Conservation (phyloP, 2,888 invertebrate genomes). For the Tridacna crocea region DNA sequence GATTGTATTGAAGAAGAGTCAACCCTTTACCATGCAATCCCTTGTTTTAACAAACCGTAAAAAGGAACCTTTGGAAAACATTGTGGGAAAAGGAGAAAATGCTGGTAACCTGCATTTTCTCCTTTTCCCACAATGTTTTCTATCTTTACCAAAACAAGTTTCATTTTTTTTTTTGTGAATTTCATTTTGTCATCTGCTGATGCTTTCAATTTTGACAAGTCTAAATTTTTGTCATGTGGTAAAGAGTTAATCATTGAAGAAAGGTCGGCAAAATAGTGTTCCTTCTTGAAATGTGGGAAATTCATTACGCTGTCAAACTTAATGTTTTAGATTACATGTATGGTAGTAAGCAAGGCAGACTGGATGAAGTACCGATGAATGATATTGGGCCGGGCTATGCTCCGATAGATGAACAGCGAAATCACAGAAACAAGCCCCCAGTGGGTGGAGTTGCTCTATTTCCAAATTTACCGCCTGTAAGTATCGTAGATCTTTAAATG, state of each 20-base stretch:
- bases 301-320: background rate
- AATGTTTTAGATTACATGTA: constrained; percentile 56
- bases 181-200: too few species aligned
- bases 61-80: too few species aligned
- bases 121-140: too few species aligned
- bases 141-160: too few species aligned
- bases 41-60: too few species aligned
- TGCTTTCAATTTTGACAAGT: too few species aligned
- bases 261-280: too few species aligned
- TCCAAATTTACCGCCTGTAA: constrained; percentile 74
- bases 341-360: constrained; percentile 84
- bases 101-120: too few species aligned
- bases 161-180: too few species aligned
- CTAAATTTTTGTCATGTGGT: background rate
- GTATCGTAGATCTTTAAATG: constrained; percentile 23
- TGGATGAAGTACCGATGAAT: constrained; percentile 80
- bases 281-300: background rate
- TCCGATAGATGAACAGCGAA: constrained; percentile 74
- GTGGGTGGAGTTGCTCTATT: constrained; percentile 79
- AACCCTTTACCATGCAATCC: too few species aligned
- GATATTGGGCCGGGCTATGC: constrained; percentile 80
- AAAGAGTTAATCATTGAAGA: background rate
- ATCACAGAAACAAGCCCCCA: constrained; percentile 73
- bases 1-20: too few species aligned
- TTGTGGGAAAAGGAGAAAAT: too few species aligned